Evolutionary conservation across 2,113 vertebrate genomes (phyloP).

Genomic region (Eubucco bourcierii): DNA sequence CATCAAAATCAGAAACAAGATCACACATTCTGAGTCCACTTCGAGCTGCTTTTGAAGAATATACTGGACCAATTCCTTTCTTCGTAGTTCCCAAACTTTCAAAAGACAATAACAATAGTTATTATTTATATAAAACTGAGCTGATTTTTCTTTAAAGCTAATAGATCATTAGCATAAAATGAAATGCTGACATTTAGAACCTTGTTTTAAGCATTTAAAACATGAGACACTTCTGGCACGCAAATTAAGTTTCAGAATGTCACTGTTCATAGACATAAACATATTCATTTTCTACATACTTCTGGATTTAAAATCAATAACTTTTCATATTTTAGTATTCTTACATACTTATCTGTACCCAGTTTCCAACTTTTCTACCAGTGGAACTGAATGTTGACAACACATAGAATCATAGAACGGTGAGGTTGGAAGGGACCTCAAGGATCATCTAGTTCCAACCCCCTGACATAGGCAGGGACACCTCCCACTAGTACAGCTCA

Average conservation of each 20-base stretch:
- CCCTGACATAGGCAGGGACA: too few relatives aligned
- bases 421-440: too few relatives aligned
- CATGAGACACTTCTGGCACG: not conserved
- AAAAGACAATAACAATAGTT: conserved; percentile 49
- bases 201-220: not conserved
- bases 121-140: not conserved
- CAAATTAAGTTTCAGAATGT: not conserved
- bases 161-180: not conserved
- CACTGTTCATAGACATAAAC: not conserved
- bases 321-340: not conserved
- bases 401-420: too few relatives aligned
- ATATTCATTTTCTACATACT: not conserved
- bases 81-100: conserved; percentile 95
- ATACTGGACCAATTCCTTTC: conserved; percentile 97
- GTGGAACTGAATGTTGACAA: not conserved
- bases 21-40: conserved; percentile 97
- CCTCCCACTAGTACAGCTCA: too few relatives aligned
- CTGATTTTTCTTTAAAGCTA: not conserved
- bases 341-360: not conserved
- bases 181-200: not conserved
- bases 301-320: not conserved
- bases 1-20: conserved; percentile 91
- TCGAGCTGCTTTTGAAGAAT: conserved; percentile 95
- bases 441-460: too few relatives aligned
- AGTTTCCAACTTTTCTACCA: not conserved